Evolutionary conservation across 2,888 invertebrate genomes (phyloP).

Genomic region (Morpho achilles): DNA sequence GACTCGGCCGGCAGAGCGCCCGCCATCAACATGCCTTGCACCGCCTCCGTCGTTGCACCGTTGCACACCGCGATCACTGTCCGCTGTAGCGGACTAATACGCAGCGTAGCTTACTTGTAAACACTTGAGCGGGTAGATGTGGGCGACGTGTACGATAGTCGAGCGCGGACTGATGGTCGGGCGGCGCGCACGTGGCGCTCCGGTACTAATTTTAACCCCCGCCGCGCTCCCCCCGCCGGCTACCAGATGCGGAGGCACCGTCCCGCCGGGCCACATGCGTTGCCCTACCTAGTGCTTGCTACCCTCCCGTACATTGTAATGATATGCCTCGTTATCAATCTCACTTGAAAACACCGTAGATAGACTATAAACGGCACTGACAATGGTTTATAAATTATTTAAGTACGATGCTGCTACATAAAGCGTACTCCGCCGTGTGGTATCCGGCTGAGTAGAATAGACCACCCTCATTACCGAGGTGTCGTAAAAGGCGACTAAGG

Average conservation of each 20-base stretch:
- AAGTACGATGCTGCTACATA: too few relatives aligned
- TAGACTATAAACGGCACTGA: slow-evolving; percentile 5
- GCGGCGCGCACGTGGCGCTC: slow-evolving; percentile 70
- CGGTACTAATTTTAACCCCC: slow-evolving; percentile 80
- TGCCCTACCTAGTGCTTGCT: slow-evolving; percentile 63
- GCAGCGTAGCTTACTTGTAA: slow-evolving; percentile 47
- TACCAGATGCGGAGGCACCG: slow-evolving; percentile 69
- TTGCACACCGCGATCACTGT: slow-evolving; percentile 64
- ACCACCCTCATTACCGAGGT: too few relatives aligned
- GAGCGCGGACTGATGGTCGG: slow-evolving; percentile 63
- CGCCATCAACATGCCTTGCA: slow-evolving; percentile 82
- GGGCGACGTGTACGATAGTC: slow-evolving; percentile 57
- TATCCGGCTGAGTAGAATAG: too few relatives aligned
- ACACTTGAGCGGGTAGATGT: slow-evolving; percentile 45
- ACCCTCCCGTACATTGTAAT: slow-evolving; percentile 61
- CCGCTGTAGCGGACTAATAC: slow-evolving; percentile 52
- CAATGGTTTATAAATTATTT: too few relatives aligned
- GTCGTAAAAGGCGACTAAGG: too few relatives aligned
- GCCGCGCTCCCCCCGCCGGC: slow-evolving; percentile 69
- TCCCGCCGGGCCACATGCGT: slow-evolving; percentile 67
- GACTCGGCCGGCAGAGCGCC: slow-evolving; percentile 78
- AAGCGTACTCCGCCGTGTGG: too few relatives aligned
- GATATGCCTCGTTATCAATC: slow-evolving; percentile 72
- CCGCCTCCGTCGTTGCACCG: slow-evolving; percentile 73
- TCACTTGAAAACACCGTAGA: slow-evolving; percentile 21